A percentile compares a stretch with the other conserved stretches of the same genome.
phyloP scores from a whole-genome alignment of 2,797 vertebrate genomes.

The Anas georgica region DNA sequence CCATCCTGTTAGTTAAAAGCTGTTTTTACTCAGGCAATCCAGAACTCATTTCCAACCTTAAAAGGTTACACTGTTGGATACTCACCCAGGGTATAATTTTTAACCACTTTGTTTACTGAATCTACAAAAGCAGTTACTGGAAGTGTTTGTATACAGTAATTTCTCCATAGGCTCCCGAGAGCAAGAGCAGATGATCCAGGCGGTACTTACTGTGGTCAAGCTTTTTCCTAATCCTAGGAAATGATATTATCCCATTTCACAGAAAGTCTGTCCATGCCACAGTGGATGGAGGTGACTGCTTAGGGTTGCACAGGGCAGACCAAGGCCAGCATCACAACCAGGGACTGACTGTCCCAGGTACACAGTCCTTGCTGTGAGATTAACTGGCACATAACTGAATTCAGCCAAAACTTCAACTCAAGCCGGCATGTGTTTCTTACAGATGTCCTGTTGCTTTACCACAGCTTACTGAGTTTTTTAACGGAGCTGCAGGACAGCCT shows the following conservation, averaged over 20 bases:
- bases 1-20: constrained; percentile 71
- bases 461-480: background rate
- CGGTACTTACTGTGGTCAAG: background rate
- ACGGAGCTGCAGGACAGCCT: background rate
- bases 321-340: background rate
- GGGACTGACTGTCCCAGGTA: accelerated
- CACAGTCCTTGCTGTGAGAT: background rate
- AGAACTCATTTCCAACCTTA: constrained; percentile 65
- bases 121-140: constrained; percentile 47
- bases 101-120: constrained; percentile 62
- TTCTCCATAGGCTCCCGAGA: constrained; percentile 18
- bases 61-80: constrained; percentile 66
- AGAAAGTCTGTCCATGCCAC: background rate
- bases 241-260: background rate
- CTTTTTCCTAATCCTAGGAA: background rate
- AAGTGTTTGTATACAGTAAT: constrained; percentile 43
- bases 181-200: constrained; percentile 8
- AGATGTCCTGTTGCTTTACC: background rate
- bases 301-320: background rate
- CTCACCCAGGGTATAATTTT: constrained; percentile 59
- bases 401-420: background rate
- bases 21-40: constrained; percentile 60
- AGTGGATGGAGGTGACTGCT: background rate
- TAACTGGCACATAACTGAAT: background rate
- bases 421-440: background rate